phyloP scores from a whole-genome alignment of 2,797 vertebrate genomes.

The Myotis daubentonii region DNA sequence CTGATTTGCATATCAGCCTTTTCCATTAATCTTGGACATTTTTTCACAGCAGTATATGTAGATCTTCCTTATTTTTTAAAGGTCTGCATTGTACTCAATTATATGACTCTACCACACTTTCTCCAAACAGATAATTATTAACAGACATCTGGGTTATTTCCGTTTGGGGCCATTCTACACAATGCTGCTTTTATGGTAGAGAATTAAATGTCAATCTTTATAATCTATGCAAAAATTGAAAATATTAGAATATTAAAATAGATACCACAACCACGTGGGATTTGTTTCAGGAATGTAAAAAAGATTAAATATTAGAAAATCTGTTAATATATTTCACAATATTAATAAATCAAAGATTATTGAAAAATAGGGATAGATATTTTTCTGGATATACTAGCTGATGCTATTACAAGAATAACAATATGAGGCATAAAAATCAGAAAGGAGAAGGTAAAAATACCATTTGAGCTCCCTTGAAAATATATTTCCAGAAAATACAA shows the following conservation, averaged over 20 bases:
- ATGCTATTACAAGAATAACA: not conserved
- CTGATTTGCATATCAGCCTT: not conserved
- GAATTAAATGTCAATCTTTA: not conserved
- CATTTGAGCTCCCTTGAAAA: not conserved
- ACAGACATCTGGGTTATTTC: not conserved
- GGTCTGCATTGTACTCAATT: not conserved
- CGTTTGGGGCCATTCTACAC: not conserved
- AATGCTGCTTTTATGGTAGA: not conserved
- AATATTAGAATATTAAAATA: not conserved
- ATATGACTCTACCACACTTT: not conserved
- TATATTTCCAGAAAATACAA: conserved; percentile 7
- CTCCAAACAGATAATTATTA: not conserved
- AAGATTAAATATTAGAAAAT: not conserved
- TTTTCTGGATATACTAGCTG: not conserved
- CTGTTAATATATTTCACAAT: not conserved
- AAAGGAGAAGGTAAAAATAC: not conserved
- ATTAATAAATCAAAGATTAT: not conserved
- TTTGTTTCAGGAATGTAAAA: not conserved
- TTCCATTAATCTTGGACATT: conserved; percentile 2
- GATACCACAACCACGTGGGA: not conserved
- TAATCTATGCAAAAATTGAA: not conserved
- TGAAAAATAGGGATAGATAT: not conserved
- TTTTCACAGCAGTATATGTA: not conserved
- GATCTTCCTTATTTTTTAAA: conserved; percentile 15
- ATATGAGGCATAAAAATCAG: not conserved